These are phyloP conservation scores for Eristalis tenax DNA, from an alignment of 2,888 invertebrate genomes.

Conservation along the genomic window DNA sequence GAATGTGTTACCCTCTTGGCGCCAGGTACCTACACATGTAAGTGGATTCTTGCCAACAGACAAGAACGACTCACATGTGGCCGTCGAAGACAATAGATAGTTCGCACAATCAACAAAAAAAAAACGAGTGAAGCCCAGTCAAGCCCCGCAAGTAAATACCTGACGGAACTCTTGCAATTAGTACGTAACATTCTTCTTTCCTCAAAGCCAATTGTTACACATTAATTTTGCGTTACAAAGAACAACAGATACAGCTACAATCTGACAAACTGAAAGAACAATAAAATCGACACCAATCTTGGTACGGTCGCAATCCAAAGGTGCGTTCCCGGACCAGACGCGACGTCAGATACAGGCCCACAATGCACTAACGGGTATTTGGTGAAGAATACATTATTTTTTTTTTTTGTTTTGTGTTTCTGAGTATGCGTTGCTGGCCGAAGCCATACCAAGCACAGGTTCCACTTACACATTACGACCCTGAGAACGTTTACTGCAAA, in stretches of 20 bases:
- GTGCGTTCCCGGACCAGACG: conserved; percentile 7
- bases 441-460: conserved; percentile 9
- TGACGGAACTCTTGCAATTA: conserved; percentile 5
- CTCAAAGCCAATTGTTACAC: conserved; percentile 29
- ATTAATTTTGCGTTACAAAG: conserved; percentile 30
- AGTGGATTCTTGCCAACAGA: neutral
- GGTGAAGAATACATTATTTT: neutral
- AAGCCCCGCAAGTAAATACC: conserved; percentile 3
- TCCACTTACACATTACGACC: conserved; percentile 31
- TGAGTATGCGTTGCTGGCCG: neutral
- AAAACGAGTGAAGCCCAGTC: too few species aligned
- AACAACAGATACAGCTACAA: conserved; percentile 10
- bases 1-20: conserved; percentile 22
- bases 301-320: neutral
- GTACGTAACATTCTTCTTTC: neutral
- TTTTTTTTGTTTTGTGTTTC: neutral
- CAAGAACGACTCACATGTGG: neutral
- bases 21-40: conserved; percentile 6
- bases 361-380: neutral
- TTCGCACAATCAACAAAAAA: neutral
- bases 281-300: conserved; percentile 33
- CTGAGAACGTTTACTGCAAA: conserved; percentile 11
- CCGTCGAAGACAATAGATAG: neutral
- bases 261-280: conserved; percentile 1
- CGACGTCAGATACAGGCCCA: neutral